phyloP scores from a whole-genome alignment of 2,797 vertebrate species.

The Echiichthys vipera region DNA sequence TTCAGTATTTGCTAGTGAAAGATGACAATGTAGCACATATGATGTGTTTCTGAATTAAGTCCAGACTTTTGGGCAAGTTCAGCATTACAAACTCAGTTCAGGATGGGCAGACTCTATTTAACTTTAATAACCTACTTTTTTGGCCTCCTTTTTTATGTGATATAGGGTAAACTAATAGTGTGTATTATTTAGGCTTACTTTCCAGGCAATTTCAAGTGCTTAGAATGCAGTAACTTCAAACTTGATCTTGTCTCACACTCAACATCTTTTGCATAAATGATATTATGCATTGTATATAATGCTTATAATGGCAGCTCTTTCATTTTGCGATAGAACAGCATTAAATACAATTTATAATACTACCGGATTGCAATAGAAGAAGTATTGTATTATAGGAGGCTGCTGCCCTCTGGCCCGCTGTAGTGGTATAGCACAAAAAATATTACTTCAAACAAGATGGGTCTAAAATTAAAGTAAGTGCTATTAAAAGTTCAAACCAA shows the following conservation, averaged over 20 bases:
- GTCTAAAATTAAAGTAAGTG: not conserved
- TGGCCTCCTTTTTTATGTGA: not conserved
- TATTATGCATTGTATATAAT: too few relatives aligned
- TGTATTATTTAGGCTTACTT: not conserved
- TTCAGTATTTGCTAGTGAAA: not conserved
- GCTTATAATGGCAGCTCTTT: not conserved
- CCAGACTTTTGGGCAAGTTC: not conserved
- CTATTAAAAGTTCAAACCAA: not conserved
- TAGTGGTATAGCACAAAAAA: constrained; percentile 57
- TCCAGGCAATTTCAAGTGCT: not conserved
- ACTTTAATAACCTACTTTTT: too few relatives aligned
- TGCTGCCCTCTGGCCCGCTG: constrained; percentile 69
- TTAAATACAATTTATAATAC: not conserved
- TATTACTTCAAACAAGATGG: too few relatives aligned
- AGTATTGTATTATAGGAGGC: constrained; percentile 14
- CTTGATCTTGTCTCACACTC: not conserved
- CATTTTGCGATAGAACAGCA: not conserved
- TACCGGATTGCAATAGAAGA: not conserved
- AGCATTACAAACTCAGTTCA: not conserved
- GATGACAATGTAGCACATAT: not conserved
- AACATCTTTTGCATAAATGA: not conserved
- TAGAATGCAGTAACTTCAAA: not conserved
- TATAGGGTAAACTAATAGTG: not conserved
- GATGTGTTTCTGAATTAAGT: not conserved
- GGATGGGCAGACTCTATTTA: not conserved